Evolutionary conservation across 2,797 vertebrate species (phyloP).

Genomic region (Tauraco hartlaubi): DNA sequence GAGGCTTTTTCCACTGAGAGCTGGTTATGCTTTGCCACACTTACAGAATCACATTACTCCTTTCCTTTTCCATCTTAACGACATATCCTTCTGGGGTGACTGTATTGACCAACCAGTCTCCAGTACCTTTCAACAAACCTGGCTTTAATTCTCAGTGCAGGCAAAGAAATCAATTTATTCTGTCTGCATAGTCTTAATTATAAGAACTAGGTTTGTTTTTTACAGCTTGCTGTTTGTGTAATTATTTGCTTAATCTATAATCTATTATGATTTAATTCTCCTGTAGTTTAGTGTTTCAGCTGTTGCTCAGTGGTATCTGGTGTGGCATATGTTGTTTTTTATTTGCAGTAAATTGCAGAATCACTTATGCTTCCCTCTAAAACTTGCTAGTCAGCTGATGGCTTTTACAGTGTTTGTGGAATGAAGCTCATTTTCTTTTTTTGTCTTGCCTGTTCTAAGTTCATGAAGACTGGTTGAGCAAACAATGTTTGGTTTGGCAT

Average conservation of each 20-base stretch:
- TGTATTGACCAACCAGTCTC: neutral
- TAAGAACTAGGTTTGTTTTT: neutral
- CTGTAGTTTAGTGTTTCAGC: neutral
- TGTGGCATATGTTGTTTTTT: neutral
- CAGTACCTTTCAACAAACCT: neutral
- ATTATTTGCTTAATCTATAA: neutral
- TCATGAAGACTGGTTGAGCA: neutral
- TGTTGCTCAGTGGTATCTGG: neutral
- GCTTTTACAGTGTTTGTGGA: neutral
- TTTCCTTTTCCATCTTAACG: neutral
- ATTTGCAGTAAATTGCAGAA: neutral
- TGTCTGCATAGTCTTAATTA: neutral
- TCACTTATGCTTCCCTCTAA: neutral
- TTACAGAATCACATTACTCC: neutral
- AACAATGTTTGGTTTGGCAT: neutral
- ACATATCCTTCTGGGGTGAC: neutral
- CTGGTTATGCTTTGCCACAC: neutral
- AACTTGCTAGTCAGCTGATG: neutral
- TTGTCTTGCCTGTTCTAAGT: neutral
- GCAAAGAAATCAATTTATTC: neutral
- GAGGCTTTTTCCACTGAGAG: neutral
- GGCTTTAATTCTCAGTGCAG: neutral
- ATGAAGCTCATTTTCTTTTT: neutral
- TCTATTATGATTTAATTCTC: neutral
- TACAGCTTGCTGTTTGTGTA: neutral